Evolutionary conservation across 2,888 invertebrate species (phyloP), one percentile per base, ranked within the genome.

Genomic region (Agrotis segetum): DNA sequence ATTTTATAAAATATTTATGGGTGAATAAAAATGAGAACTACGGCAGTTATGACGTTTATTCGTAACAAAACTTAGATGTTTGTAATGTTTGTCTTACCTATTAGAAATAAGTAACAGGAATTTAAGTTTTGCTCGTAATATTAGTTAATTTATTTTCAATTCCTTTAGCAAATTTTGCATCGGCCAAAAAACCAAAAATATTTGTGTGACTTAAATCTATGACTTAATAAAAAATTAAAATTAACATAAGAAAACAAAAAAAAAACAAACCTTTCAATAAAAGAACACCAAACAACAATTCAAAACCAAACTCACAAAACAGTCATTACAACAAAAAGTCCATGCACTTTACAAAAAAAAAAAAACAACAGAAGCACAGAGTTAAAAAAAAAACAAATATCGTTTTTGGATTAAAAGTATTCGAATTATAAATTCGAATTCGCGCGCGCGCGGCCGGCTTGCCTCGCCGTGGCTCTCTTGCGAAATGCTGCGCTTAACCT

Each of bases 401-500:
- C 49, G 58, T 68, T 29, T 65, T 49, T 67, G 66, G 67, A 70
- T 67, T 74, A 67, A 71, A 40, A 75, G 5, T 59, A 77, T 75
- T 77, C 67, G n/a, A 76, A 74, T 71, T 80, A 40, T 40, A 11
- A 40, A 40, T 40, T 79, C 71, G 79, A 73, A 73, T 81, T 67
- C 71, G 79, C 82, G 71, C 77, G 85, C 85, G 85, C 80, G 74
- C 68, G 56, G 4, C 40, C 81, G 82, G 78, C 74, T 64, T 71
- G 62, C 71, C 59, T 63, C 75, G 73, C 70, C 77, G 78, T 64
- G 66, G 70, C 40, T 72, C 70, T 71, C 74, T 85, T 85, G 85
- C 85, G 85, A 87, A 85, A 87, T 83, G 82, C 74, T 71, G 67
- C 66, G 71, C 77, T 71, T 86, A 87, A 85, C 86, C 87, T 87